Conservation (phyloP, 1,140 invertebrate genomes). For the Drosophila miranda region DNA sequence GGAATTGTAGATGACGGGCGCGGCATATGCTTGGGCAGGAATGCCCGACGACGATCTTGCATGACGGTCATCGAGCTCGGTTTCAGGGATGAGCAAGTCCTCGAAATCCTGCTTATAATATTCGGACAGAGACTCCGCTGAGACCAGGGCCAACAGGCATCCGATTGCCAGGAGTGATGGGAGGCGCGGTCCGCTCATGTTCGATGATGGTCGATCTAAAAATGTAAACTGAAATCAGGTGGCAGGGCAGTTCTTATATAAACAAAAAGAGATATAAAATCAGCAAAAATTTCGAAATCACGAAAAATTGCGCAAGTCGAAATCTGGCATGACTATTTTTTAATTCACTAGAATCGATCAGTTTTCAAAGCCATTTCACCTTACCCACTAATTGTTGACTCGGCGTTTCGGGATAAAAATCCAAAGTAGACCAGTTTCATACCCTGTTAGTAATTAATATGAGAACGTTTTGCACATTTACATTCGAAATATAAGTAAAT, state of each 20-base stretch:
- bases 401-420: not conserved
- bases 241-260: constrained; percentile 46
- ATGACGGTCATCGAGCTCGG: constrained; percentile 38
- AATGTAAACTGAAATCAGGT: constrained; percentile 24
- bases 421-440: not conserved
- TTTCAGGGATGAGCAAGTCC: constrained; percentile 40
- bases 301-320: constrained; percentile 40
- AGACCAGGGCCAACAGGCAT: constrained; percentile 37
- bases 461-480: too few species aligned
- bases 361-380: constrained; percentile 9
- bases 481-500: too few species aligned
- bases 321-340: constrained; percentile 13
- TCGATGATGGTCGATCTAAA: constrained; percentile 17
- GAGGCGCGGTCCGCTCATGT: constrained; percentile 46
- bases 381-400: constrained; percentile 11
- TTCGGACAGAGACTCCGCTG: not conserved
- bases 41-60: constrained; percentile 16
- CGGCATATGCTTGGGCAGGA: constrained; percentile 18
- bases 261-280: constrained; percentile 23
- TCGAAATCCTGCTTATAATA: constrained; percentile 32
- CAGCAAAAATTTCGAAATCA: constrained; percentile 47
- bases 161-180: constrained; percentile 31
- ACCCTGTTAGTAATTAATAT: not conserved
- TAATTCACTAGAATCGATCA: constrained; percentile 37
- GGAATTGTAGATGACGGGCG: constrained; percentile 10